A percentile compares a stretch with the other conserved stretches of the same genome.
These are phyloP conservation scores for Thecophora atra DNA, from an alignment of 2,888 invertebrate genomes.

Conservation along the genomic window DNA sequence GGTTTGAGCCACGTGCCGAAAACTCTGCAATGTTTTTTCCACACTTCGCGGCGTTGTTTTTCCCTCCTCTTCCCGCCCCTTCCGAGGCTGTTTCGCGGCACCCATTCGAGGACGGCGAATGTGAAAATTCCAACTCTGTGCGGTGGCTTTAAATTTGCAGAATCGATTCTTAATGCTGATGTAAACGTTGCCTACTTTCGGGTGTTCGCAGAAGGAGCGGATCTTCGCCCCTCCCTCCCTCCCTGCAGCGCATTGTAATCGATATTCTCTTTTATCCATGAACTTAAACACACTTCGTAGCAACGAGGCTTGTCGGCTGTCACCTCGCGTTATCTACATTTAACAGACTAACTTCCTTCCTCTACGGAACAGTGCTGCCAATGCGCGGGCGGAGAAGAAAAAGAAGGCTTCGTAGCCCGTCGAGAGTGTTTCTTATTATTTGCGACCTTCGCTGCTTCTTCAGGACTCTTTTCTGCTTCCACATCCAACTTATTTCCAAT, in stretches of 20 bases:
- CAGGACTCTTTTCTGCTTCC: neutral
- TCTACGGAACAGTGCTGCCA: neutral
- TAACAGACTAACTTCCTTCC: too few species aligned
- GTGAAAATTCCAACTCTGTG: neutral
- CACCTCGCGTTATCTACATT: too few species aligned
- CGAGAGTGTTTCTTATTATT: neutral
- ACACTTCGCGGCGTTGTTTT: neutral
- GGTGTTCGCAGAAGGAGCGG: neutral
- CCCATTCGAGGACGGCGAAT: neutral
- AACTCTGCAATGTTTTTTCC: conserved; percentile 8
- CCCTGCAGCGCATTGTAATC: too few species aligned
- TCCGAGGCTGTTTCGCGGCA: neutral
- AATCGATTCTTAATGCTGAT: conserved; percentile 26
- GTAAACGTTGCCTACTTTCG: conserved; percentile 6
- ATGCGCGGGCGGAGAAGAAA: neutral
- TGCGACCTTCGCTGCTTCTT: neutral
- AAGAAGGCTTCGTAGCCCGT: neutral
- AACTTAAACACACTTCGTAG: too few species aligned
- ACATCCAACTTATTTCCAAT: neutral
- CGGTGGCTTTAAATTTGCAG: conserved; percentile 1
- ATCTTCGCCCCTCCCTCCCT: neutral
- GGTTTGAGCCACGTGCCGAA: neutral
- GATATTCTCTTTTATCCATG: too few species aligned
- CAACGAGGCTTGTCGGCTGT: too few species aligned
- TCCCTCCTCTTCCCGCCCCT: neutral